Evolutionary conservation across 2,888 invertebrate genomes (phyloP), one percentile per base, ranked within the genome.

Genomic region (Amorpha juglandis): DNA sequence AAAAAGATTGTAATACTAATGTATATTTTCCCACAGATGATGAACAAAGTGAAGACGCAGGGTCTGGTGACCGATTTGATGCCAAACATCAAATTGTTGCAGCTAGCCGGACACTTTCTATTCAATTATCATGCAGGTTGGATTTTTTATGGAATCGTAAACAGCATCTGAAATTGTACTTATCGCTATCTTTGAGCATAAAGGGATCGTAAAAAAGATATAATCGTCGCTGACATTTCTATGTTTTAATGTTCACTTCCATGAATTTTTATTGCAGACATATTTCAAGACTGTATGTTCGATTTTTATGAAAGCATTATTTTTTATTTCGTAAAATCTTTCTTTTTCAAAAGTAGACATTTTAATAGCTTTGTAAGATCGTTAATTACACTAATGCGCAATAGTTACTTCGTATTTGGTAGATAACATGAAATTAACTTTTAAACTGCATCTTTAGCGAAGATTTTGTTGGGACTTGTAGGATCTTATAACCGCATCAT

Each of bases 51-150:
- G 73, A 93, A 92, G 74, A 75, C 87, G 27, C 89, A 88, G 80
- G 97, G 97, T 87, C 95, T 97, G 63, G 97, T 97, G 91, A 95
- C 97, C 83, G 97, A 97, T 86, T 92, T 97, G 78, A 95, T 97
- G 96, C 97, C 97, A 53, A 97, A 97, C 80, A 96, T 98, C 78
- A 94, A 95, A 76, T 83, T 97, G 69, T 97, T 97, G 96, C 96
- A 96, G 84, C 91, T 94, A 42, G 94, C 95, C 6, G 97, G 97
- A 4, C 96, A 97, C 79, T 97, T 97, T 78, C 93, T 97, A 82
- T 96, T 97, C 82, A 96, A 96, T 81, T 97, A 97, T 78, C 95
- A 96, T 70, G 93, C 94, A 27, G 96, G 96, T 90, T 90, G 90
- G 75, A 63, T 8, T 21, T 51, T 53, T 66, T 68, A 69, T 48